phyloP scores from a whole-genome alignment of 23 tunicate genomes.

The Trididemnum nubilum region DNA sequence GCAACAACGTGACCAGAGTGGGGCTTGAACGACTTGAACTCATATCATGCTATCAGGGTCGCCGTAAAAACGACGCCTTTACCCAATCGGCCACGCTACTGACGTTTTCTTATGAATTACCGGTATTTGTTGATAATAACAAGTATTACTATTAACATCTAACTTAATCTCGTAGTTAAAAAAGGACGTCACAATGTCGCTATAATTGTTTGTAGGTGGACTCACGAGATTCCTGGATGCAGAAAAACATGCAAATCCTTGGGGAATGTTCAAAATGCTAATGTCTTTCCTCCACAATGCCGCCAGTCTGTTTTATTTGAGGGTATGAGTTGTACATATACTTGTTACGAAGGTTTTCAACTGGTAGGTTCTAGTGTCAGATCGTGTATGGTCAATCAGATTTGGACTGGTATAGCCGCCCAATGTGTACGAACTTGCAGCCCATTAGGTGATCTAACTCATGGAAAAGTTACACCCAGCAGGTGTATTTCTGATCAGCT shows the following conservation, averaged over 20 bases:
- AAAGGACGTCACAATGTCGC: no score
- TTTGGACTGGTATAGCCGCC: not conserved
- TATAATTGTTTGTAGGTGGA: not conserved
- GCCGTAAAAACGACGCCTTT: no score
- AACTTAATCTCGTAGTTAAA: no score
- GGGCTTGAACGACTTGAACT: no score
- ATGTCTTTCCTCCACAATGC: not conserved
- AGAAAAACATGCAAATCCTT: not conserved
- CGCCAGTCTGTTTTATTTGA: not conserved
- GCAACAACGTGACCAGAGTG: no score
- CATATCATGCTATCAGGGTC: no score
- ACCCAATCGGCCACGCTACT: no score
- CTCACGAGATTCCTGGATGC: not conserved
- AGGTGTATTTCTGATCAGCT: not conserved
- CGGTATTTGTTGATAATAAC: no score
- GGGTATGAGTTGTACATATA: not conserved
- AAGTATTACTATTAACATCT: no score
- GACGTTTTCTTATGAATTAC: no score
- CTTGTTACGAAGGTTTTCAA: not conserved
- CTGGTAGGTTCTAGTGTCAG: not conserved
- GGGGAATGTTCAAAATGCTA: not conserved
- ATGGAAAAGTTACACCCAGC: not conserved
- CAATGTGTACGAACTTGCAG: not conserved
- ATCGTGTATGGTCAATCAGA: not conserved
- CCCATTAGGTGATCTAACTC: not conserved